Percentiles rank a stretch among this genome's conserved stretches.
These are phyloP conservation scores for Urophycis tenuis DNA, from an alignment of 2,797 vertebrate genomes.

Conservation along the genomic window DNA sequence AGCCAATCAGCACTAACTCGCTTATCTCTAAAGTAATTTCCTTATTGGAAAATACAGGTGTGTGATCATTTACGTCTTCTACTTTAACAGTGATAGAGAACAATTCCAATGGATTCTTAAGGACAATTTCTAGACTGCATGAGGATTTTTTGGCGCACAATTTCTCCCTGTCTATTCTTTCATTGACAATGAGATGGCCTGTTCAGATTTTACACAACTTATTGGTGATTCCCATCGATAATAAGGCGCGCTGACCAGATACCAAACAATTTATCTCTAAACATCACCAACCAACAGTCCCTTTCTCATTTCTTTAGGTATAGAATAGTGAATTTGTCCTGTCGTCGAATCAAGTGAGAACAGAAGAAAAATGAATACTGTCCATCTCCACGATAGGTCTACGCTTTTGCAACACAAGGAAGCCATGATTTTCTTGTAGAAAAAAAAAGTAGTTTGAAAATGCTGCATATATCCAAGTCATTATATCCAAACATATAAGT, in stretches of 20 bases:
- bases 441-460: neutral
- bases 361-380: constrained; percentile 66
- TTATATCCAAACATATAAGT: neutral
- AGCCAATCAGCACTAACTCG: constrained; percentile 53
- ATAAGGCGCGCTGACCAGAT: constrained; percentile 70
- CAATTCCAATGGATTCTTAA: constrained; percentile 64
- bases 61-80: constrained; percentile 66
- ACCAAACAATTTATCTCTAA: constrained; percentile 72
- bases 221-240: constrained; percentile 67
- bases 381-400: constrained; percentile 13
- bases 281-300: constrained; percentile 77
- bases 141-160: constrained; percentile 65
- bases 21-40: constrained; percentile 59
- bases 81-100: constrained; percentile 61
- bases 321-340: constrained; percentile 76
- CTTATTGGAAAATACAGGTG: constrained; percentile 57
- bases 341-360: constrained; percentile 47
- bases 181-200: constrained; percentile 75
- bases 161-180: constrained; percentile 69
- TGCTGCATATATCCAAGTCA: neutral
- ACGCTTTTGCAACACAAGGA: constrained; percentile 12
- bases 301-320: constrained; percentile 79
- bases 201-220: constrained; percentile 72
- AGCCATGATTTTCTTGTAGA: constrained; percentile 26
- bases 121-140: constrained; percentile 62